A percentile compares a stretch with the other conserved stretches of the same genome.
These are phyloP conservation scores for Sinodicranocentrus sp. DNA, from an alignment of 2,888 invertebrate species.

Conservation along the genomic window DNA sequence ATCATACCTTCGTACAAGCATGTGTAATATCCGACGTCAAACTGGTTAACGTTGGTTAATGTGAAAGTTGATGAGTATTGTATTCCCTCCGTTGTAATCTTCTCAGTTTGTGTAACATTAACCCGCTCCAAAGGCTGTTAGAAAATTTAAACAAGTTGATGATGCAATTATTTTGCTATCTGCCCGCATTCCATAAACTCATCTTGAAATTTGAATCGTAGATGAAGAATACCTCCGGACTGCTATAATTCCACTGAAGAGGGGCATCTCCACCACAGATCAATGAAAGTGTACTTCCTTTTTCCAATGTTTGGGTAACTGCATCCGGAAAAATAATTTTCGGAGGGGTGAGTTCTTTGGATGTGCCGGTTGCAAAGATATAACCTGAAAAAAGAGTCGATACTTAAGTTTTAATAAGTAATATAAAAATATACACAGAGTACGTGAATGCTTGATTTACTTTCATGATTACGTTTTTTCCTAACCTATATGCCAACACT, in stretches of 20 bases:
- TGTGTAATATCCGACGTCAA: conserved; percentile 31
- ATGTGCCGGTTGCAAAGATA: background rate
- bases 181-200: too few relatives aligned
- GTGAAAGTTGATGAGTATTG: conserved; percentile 42
- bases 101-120: background rate
- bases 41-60: conserved; percentile 8
- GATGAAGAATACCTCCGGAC: background rate
- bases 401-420: too few relatives aligned
- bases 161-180: too few relatives aligned
- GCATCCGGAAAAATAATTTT: background rate
- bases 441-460: too few relatives aligned
- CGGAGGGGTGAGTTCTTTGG: too few relatives aligned
- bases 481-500: too few relatives aligned
- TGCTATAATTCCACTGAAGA: conserved; percentile 39
- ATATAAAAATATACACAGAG: too few relatives aligned
- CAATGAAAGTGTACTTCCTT: conserved; percentile 6
- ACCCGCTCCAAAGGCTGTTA: background rate
- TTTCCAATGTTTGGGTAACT: background rate
- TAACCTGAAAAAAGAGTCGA: background rate
- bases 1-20: conserved; percentile 38
- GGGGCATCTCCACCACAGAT: conserved; percentile 58
- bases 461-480: too few relatives aligned
- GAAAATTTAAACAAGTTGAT: background rate
- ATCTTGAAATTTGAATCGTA: background rate
- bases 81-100: background rate